Evolutionary conservation across 2,113 vertebrate genomes (phyloP), one percentile per base, ranked within the genome.

Genomic region (Chroicocephalus ridibundus): DNA sequence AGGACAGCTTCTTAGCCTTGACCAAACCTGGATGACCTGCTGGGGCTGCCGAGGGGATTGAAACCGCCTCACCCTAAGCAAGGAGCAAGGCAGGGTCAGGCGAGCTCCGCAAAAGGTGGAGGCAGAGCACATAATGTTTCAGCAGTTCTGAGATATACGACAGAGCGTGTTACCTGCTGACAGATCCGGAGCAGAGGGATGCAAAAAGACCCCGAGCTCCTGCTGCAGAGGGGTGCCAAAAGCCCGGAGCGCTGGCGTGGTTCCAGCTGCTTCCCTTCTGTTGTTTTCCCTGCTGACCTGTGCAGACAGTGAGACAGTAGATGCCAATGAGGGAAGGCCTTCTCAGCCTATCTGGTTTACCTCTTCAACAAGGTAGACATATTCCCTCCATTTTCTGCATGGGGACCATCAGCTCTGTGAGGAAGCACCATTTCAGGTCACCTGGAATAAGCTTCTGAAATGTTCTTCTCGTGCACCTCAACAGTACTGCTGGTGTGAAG

Each of bases 41-140:
- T 0, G 0, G 38, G 34, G 49, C 70, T 95, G 66, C 40, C 2
- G 3, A 78, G 87, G 84, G 82, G 70, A 58, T 87, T 95, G 66
- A 57, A 70, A 79, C 58, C 6, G 7, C 31, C 66, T 91, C 84
- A 89, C 70, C 46, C 70, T 65, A 65, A 87, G 62, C 85, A 94
- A 71, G 75, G 84, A 94, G 82, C 82, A 71, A 69, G 62, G 49
- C 81, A 96, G 75, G 87, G 93, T 97, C 93, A 96, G 89, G 25
- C 0, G 0, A 80, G 54, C 25, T 90, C 87, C 74, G 82, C 75
- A 57, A 87, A 90, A 95, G 82, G 92, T 80, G 70, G 62, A 79
- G 54, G 14, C 34, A 61, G 93, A 89, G 93, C 81, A 94, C 86
- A 40, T 38, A 68, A 51, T 7, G 26, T 94, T 95, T 94, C 93